Evolutionary conservation across 2,888 invertebrate species (phyloP).

Genomic region (Trisateles emortualis): DNA sequence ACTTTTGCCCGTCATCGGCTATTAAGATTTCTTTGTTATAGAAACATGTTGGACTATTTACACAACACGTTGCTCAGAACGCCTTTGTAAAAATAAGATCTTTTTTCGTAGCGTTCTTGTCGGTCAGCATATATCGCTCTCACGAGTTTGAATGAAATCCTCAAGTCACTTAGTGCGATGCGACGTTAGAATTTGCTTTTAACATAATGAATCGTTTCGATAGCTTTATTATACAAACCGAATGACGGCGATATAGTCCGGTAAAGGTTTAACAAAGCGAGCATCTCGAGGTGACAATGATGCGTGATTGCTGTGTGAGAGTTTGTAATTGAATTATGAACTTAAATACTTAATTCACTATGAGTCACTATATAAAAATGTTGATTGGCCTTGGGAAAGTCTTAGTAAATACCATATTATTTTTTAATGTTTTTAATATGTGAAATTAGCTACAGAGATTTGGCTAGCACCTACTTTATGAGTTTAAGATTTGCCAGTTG

Average conservation of each 20-base stretch:
- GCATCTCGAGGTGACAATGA: constrained; percentile 80
- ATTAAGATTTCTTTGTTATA: constrained; percentile 86
- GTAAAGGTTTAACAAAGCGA: constrained; percentile 71
- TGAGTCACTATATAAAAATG: constrained; percentile 75
- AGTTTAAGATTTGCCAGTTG: neutral
- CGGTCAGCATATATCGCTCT: constrained; percentile 78
- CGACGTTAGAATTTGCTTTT: constrained; percentile 83
- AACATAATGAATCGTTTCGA: constrained; percentile 77
- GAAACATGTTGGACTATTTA: constrained; percentile 87
- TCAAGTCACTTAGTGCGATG: constrained; percentile 80
- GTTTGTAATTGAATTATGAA: constrained; percentile 79
- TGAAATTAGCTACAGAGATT: constrained; percentile 1
- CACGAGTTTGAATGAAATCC: constrained; percentile 82
- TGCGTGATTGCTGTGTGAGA: constrained; percentile 80
- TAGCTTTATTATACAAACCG: constrained; percentile 78
- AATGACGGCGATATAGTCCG: constrained; percentile 75
- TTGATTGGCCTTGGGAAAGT: constrained; percentile 70
- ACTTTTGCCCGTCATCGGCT: constrained; percentile 85
- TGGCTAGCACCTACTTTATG: neutral
- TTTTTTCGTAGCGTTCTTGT: constrained; percentile 71
- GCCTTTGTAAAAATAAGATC: constrained; percentile 79
- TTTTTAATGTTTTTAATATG: constrained; percentile 6
- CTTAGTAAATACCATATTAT: constrained; percentile 32
- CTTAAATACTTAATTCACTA: constrained; percentile 61
- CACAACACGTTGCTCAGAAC: constrained; percentile 82